Conservation (phyloP, 2,888 invertebrate species). For the Caenorhabditis sp. region DNA sequence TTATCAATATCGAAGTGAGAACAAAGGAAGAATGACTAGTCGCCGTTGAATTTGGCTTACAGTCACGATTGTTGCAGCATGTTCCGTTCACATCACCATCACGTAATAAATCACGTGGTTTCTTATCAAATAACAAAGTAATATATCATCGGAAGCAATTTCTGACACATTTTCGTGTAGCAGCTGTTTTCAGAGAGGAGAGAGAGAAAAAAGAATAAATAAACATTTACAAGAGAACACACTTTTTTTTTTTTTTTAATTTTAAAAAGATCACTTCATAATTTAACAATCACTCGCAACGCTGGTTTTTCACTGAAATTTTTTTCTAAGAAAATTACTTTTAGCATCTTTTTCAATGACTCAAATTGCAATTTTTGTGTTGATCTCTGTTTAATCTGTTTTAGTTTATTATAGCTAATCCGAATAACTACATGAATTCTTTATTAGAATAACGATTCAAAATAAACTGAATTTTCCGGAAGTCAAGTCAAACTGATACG, state of each 20-base stretch:
- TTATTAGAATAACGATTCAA: conserved; percentile 34
- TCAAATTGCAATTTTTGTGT: too few species aligned
- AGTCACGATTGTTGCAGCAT: conserved; percentile 38
- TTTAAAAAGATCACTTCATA: too few species aligned
- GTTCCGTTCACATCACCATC: conserved; percentile 6
- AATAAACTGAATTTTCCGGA: neutral
- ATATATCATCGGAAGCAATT: neutral
- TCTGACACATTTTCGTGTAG: neutral
- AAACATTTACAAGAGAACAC: too few species aligned
- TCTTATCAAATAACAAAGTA: neutral
- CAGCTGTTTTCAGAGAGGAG: neutral
- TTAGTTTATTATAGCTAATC: neutral
- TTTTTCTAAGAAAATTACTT: too few species aligned
- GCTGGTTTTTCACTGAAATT: too few species aligned
- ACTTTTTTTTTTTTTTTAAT: too few species aligned
- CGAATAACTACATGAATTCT: conserved; percentile 24
- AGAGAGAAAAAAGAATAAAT: too few species aligned
- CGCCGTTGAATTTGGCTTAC: neutral
- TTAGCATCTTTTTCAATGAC: too few species aligned
- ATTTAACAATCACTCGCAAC: too few species aligned
- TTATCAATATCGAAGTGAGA: conserved; percentile 24
- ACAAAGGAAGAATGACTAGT: conserved; percentile 14
- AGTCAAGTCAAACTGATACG: conserved; percentile 3
- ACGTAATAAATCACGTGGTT: neutral
- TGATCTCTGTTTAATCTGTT: too few species aligned